phyloP scores from a whole-genome alignment of 2,888 invertebrate species.

The Thymelicus acteon region DNA sequence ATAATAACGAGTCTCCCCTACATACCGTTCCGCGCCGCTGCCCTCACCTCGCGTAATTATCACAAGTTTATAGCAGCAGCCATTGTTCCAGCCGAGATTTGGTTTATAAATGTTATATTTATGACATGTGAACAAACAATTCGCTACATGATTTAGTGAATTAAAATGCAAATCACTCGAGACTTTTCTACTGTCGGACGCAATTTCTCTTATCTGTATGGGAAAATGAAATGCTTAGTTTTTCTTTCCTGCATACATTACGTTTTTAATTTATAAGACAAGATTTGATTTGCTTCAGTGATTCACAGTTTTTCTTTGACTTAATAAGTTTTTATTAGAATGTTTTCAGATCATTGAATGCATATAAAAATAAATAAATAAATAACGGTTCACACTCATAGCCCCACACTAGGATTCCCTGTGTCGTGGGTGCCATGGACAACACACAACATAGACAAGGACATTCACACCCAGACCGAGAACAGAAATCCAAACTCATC shows the following conservation, averaged over 20 bases:
- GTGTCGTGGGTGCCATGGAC: too few relatives aligned
- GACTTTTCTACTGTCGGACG: constrained; percentile 8
- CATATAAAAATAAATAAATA: too few relatives aligned
- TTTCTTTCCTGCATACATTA: constrained; percentile 7
- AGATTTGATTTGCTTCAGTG: constrained; percentile 24
- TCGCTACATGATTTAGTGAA: constrained; percentile 32
- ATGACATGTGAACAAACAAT: constrained; percentile 53
- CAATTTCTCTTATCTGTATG: constrained; percentile 24
- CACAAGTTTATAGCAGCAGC: constrained; percentile 75
- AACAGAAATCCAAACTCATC: too few relatives aligned
- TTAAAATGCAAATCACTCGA: constrained; percentile 31
- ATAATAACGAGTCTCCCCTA: constrained; percentile 76
- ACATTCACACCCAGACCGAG: too few relatives aligned
- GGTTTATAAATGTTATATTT: constrained; percentile 61
- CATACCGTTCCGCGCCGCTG: constrained; percentile 78
- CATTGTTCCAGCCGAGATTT: constrained; percentile 76
- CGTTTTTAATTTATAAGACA: constrained; percentile 9
- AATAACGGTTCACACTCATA: too few relatives aligned
- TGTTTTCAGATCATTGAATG: not conserved
- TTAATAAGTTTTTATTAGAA: not conserved
- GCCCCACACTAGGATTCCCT: too few relatives aligned
- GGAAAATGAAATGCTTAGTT: constrained; percentile 19
- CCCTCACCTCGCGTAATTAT: constrained; percentile 80
- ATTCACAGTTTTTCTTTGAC: not conserved
- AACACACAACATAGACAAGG: too few relatives aligned